Conservation (phyloP, 2,113 vertebrate species). For the Cyanocitta stelleri region DNA sequence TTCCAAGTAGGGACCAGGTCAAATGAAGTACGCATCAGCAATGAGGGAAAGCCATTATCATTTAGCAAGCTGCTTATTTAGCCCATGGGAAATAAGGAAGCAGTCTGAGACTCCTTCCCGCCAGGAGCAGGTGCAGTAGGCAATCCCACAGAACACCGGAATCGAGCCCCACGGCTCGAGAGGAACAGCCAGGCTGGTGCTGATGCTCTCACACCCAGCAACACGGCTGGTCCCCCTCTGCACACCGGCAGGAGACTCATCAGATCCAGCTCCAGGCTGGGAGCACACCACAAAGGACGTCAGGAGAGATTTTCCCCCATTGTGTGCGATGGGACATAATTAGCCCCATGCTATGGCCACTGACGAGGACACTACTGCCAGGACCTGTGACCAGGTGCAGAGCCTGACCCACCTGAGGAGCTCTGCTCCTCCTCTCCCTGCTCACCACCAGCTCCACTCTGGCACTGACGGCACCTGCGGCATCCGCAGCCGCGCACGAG, state of each 20-base stretch:
- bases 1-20: slow-evolving; percentile 1
- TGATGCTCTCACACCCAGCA: not conserved
- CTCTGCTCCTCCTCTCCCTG: not conserved
- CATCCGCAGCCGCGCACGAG: accelerated
- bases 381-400: accelerated
- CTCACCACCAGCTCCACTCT: accelerated
- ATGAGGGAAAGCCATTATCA: not conserved
- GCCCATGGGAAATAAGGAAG: not conserved
- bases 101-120: accelerated
- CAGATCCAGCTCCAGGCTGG: not conserved
- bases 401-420: not conserved
- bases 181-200: not conserved
- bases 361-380: not conserved
- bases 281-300: accelerated
- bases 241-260: not conserved
- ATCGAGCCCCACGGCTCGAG: accelerated
- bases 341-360: not conserved
- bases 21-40: not conserved
- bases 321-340: not conserved
- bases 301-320: not conserved
- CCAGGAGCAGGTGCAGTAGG: accelerated
- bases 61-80: not conserved
- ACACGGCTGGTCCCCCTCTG: accelerated
- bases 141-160: not conserved
- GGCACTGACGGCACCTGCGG: accelerated